Base-by-base conservation (phyloP, 2,113 vertebrate genomes). In the Zeus faber region DNA sequence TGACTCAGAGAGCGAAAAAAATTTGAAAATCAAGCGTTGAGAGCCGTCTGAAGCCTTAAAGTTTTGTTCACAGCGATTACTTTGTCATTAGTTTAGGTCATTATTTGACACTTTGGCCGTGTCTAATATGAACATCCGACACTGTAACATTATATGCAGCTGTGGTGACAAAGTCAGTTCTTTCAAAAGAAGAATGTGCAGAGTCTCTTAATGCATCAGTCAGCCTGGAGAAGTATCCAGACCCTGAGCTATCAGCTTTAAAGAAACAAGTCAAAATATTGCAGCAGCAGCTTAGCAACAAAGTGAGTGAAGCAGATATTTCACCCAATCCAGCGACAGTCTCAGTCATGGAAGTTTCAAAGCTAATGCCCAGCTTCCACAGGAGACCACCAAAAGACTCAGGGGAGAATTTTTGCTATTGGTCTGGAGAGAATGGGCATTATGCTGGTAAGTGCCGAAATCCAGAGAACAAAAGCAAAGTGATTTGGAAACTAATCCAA, bases 401-500 rank as follows among this genome's bases (percentile, higher is more conserved):
- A 22, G 43, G 22, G 43, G 43, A 45, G 43, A 45, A 45, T 17
- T 45, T 45, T 11, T 45, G 43, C 18, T 45, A 22, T 20, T 20
- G 20, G 21, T 45, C 18, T 22, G 16, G 43, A 11, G 43, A 45
- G 8, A 45, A 20, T 45, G 18, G 43, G 20, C 43, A 45, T 45
- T 45, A 45, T 17, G 43, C 43, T 10, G 20, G 18, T 10, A 45
- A 22, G 20, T 45, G 17, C 13, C 43, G 8, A 45, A 45, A 45
- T 11, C 18, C 43, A 5, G 43, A 45, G 18, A 51, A 65, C 27
- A 46, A 58, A 22, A 29, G 21, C 45, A 58, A 65, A 31, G 61
- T 64, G 23, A 64, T 64, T 20, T 57, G 33, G 54, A 51, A 39
- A 27, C 62, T 65, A 14, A 58, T 65, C 2, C 39, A 57, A 29